phyloP scores from a whole-genome alignment of 2,797 vertebrate genomes.

The Catharus ustulatus region DNA sequence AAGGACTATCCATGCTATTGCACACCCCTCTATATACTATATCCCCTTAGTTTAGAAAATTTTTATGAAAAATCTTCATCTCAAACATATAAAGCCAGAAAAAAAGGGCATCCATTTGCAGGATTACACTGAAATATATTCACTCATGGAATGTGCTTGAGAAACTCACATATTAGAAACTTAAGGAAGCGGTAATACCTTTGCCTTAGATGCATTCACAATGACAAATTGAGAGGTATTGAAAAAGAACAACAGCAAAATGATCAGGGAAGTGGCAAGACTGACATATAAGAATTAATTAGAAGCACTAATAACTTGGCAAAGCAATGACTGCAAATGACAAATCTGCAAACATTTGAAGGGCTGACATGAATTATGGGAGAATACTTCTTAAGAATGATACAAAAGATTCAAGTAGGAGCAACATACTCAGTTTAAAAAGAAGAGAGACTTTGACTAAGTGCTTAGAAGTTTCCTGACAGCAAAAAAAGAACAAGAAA shows the following conservation, averaged over 20 bases:
- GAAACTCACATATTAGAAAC: background rate
- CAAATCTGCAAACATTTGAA: constrained; percentile 60
- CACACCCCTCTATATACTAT: too few species aligned
- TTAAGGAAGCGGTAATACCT: background rate
- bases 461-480: background rate
- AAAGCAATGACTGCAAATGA: constrained; percentile 29
- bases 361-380: constrained; percentile 22
- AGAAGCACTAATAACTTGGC: constrained; percentile 30
- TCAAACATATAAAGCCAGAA: too few species aligned
- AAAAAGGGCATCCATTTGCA: background rate
- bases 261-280: background rate
- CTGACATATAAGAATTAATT: constrained; percentile 25
- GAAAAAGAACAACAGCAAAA: constrained; percentile 20
- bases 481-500: constrained; percentile 24
- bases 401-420: constrained; percentile 11
- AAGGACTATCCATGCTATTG: too few species aligned
- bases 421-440: background rate
- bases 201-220: background rate
- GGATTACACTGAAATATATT: background rate
- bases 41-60: too few species aligned
- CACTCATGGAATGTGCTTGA: background rate
- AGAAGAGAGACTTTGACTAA: background rate
- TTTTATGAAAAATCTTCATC: too few species aligned
- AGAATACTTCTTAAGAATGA: background rate
- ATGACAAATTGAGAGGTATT: background rate